Percentiles rank a stretch among this genome's conserved stretches.
phyloP scores from a whole-genome alignment of 1,140 invertebrate species.

The Cataglyphis hispanica region DNA sequence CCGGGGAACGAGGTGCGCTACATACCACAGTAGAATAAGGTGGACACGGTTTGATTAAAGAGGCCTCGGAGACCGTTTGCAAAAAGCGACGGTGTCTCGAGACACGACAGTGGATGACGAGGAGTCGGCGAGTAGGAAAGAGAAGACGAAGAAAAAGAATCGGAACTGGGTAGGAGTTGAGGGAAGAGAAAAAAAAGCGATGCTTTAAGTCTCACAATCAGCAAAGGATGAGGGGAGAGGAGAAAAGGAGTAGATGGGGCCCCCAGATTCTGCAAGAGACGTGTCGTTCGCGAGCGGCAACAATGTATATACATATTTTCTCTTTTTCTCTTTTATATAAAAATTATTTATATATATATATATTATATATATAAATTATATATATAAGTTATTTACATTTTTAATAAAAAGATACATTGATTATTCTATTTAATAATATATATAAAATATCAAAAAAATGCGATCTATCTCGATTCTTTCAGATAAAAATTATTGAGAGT shows the following conservation, averaged over 20 bases:
- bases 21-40: constrained; percentile 67
- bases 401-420: not conserved
- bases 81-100: constrained; percentile 79
- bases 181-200: not conserved
- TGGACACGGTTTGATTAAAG: constrained; percentile 82
- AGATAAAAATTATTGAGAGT: not conserved
- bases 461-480: not conserved
- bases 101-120: constrained; percentile 74
- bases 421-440: constrained; percentile 31
- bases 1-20: not conserved
- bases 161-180: constrained; percentile 26
- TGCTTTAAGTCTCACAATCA: constrained; percentile 23
- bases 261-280: constrained; percentile 32
- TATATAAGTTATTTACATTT: not conserved
- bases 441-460: not conserved
- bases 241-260: constrained; percentile 10
- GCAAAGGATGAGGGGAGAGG: constrained; percentile 39
- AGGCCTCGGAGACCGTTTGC: constrained; percentile 78
- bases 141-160: constrained; percentile 41
- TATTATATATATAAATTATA: not conserved
- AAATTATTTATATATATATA: no score
- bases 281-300: not conserved
- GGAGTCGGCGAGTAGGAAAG: constrained; percentile 38
- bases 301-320: not conserved
- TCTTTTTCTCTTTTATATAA: no score